Base-by-base conservation (phyloP, 23 tunicate species). In the Halocynthia roretzi region DNA sequence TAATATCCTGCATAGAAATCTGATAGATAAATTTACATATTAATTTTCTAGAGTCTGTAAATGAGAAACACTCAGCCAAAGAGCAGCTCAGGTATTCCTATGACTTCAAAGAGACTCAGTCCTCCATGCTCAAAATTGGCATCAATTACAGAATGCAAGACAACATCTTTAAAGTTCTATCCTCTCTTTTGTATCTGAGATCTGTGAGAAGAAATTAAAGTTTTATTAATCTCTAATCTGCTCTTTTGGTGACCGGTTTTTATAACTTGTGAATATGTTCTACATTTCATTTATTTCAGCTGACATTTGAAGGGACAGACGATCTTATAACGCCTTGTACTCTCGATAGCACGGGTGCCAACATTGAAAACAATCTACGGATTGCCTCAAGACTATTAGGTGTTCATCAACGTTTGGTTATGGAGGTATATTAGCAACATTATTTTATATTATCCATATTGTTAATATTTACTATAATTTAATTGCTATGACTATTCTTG, bases 71-170 rank as follows among this genome's bases (percentile, higher is more conserved):
- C 44, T 31, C 44, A 31, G 44, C 44, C 1, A 31, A 31, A 31
- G 44, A 31, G 44, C 44, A 31, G 44, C 44, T 31, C 44, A 31
- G 44, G 44, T 31, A 31, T 31, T 31, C 44, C 44, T n/a, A 52
- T 14, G 91, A 85, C 20, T 86, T 92, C 75, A 48, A 62, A 20
- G 68, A 77, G 53, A 92, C 98, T 51, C 66, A 77, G 14, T 60
- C 68, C 58, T 78, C 98, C 6, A 86, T 92, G 98, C 20, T 67
- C 14, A 74, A 81, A 51, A 81, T 92, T 53, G 98, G 98, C n/a
- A 92, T 92, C 15, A 77, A 83, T 8, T 8, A 53, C 11, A 74
- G 77, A 53, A 50, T 66, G 6, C 98, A 92, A 60, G 60, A 52
- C 20, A 50, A 72, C n/a, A 86, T 92, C 48, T 92, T 92, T 52